phyloP scores from a whole-genome alignment of 2,888 invertebrate species.

The Drosophila demipolita region DNA sequence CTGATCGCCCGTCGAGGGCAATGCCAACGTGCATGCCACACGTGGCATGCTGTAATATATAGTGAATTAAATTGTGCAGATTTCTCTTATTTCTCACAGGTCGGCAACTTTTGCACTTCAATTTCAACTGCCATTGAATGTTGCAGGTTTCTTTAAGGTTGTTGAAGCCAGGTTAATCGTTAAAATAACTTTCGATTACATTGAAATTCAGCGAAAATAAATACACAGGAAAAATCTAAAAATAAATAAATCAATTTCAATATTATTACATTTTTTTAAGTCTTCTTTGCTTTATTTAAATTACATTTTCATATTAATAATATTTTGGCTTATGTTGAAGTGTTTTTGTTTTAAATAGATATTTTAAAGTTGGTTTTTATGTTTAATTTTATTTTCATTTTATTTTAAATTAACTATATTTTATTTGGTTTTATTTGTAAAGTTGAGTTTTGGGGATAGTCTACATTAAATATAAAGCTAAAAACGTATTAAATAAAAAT shows the following conservation, averaged over 20 bases:
- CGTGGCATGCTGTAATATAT: conserved; percentile 30
- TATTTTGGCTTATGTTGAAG: not conserved
- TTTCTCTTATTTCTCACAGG: conserved; percentile 45
- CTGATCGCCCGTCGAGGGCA: conserved; percentile 29
- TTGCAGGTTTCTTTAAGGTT: conserved; percentile 8
- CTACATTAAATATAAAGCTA: not conserved
- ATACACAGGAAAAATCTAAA: not conserved
- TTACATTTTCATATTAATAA: not conserved
- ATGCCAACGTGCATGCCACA: conserved; percentile 20
- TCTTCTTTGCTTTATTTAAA: not conserved
- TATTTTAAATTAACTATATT: not conserved
- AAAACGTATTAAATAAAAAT: not conserved
- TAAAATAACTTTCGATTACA: conserved; percentile 22
- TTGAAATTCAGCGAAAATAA: not conserved
- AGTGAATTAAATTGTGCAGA: conserved; percentile 65
- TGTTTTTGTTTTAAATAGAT: not conserved
- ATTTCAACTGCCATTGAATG: conserved; percentile 4
- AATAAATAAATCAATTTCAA: fast-evolving
- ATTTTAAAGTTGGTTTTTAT: not conserved
- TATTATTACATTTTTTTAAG: not conserved
- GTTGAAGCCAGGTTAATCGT: conserved; percentile 7
- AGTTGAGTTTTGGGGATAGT: not conserved
- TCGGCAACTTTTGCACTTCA: conserved; percentile 25
- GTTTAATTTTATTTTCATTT: not conserved
- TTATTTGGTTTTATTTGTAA: not conserved